Base-by-base conservation (phyloP, 2,888 invertebrate genomes). In the Amorpha juglandis region DNA sequence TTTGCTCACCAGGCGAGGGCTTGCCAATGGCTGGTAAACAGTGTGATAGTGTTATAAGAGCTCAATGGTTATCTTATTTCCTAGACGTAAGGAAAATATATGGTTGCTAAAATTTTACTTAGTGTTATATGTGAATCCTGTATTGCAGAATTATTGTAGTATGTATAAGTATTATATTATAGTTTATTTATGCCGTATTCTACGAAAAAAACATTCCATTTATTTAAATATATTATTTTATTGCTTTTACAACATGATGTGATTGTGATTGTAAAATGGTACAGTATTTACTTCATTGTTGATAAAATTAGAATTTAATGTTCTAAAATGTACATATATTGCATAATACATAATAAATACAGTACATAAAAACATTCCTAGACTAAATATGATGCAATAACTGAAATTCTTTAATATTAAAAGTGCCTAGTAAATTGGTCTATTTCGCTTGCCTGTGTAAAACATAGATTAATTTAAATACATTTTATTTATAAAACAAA, bases 21-120 rank as follows among this genome's bases (percentile, higher is more conserved):
- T 91, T 90, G 89, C 90, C 90, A 85, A 83, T 81, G 82, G 84
- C 82, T 83, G 79, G 75, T 70, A 75, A 27, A 79, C 78, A 81
- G 87, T 90, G 89, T 90, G 89, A 90, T 90, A 91, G 83, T 80
- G 76, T 79, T 78, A 71, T 85, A 83, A 80, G 85, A 88, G 90
- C 91, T 91, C 91, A 90, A 90, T 82, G 78, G 80, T 84, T 83
- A 80, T 82, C 79, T 72, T 77, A 76, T 74, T 73, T 76, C n/a
- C 76, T 82, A 84, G 79, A 71, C 62, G 67, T 80, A 84, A 86
- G 82, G 77, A 74, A 78, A 81, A 80, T 75, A 75, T 78, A 76
- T 80, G 84, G 87, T 87, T 82, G 87, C 86, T 88, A 88, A 85
- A 84, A 83, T 80, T 81, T 80, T 82, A 79, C 68, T 71, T 81